Percentiles rank a stretch among this genome's conserved stretches.
Conservation (phyloP, 2,113 vertebrate species). For the Tragulus kanchil region DNA sequence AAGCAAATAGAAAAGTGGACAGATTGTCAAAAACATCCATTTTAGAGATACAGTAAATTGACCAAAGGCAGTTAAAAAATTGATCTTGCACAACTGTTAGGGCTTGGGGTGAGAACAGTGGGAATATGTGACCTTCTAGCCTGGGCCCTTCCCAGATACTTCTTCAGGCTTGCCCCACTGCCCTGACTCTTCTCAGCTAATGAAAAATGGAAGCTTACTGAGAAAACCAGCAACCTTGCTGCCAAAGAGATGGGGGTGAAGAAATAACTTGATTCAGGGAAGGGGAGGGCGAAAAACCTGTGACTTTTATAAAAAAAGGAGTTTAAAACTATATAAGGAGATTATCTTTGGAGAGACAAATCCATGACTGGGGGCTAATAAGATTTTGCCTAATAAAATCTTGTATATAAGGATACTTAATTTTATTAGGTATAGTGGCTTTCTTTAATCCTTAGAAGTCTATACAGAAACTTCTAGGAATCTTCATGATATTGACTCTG, state of each 20-base stretch:
- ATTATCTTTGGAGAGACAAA: constrained; percentile 50
- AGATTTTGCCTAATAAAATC: constrained; percentile 44
- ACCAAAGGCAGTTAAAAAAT: constrained; percentile 14
- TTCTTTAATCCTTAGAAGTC: constrained; percentile 19
- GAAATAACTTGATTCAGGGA: background rate
- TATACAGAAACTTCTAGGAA: background rate
- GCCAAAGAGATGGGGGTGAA: background rate
- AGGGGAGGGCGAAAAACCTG: background rate
- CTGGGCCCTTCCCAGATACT: background rate
- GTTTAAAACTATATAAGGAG: constrained; percentile 2
- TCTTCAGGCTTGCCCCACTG: background rate
- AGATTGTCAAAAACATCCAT: constrained; percentile 2
- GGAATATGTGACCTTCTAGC: background rate
- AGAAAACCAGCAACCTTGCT: constrained; percentile 25
- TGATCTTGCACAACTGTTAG: background rate
- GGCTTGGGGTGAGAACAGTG: background rate
- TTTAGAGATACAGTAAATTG: constrained; percentile 29
- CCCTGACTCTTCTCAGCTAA: background rate
- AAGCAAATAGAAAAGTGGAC: constrained; percentile 13
- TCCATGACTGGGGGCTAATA: background rate
- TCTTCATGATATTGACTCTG: background rate
- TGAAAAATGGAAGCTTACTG: background rate
- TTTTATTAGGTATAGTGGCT: constrained; percentile 54
- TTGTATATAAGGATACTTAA: background rate
- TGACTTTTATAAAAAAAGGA: no score